Conservation (phyloP, 2,797 vertebrate species). For the Oreonectes daqikongensis region DNA sequence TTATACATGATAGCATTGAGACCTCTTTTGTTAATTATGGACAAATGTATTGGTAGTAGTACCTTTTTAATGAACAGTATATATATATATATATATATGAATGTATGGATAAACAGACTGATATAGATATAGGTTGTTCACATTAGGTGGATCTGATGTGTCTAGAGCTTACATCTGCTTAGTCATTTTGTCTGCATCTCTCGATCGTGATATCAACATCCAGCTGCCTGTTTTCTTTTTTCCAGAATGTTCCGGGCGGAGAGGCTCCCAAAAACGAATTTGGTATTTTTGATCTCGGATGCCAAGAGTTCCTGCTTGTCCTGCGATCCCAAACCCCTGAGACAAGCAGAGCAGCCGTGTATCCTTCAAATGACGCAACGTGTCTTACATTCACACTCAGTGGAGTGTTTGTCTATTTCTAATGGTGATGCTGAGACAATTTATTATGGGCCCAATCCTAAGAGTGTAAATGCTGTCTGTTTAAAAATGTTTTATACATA, state of each 20-base stretch:
- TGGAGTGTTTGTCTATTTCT: neutral
- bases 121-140: too few relatives aligned
- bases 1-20: too few relatives aligned
- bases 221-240: constrained; percentile 39
- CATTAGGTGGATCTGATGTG: too few relatives aligned
- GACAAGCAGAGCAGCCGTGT: constrained; percentile 97
- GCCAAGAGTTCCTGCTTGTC: constrained; percentile 89
- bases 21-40: too few relatives aligned
- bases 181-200: neutral
- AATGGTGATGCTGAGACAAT: neutral
- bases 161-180: neutral
- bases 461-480: too few relatives aligned
- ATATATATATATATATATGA: too few relatives aligned
- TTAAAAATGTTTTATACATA: too few relatives aligned
- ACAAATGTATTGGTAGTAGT: too few relatives aligned
- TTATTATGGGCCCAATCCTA: neutral
- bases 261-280: constrained; percentile 94
- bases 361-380: constrained; percentile 81
- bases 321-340: constrained; percentile 88
- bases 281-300: constrained; percentile 96
- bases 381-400: neutral
- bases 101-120: too few relatives aligned
- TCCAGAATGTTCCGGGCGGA: constrained; percentile 93
- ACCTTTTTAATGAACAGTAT: too few relatives aligned
- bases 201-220: neutral